Evolutionary conservation across 2,888 invertebrate species (phyloP), one percentile per base, ranked within the genome.

Genomic region (Drepana falcataria): DNA sequence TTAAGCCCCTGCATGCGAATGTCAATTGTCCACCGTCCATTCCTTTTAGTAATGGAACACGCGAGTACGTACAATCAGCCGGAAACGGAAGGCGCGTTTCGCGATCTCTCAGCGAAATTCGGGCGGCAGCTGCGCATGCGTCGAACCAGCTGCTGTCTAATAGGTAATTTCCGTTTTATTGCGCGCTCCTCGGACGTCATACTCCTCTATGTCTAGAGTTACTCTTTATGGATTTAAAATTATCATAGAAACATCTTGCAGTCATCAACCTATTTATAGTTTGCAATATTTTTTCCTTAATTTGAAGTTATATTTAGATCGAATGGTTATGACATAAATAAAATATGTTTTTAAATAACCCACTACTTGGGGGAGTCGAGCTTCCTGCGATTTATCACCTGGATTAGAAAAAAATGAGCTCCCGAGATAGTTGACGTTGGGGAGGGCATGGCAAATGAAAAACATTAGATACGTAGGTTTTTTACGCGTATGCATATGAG

Each of bases 41-140:
- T 72, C 71, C 58, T 65, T 62, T 62, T 60, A 66, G 65, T 66
- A 66, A 68, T 70, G 72, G 71, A 76, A 72, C 65, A 66, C 72
- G 72, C 70, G 73, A 79, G 72, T 73, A 89, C 88, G 72, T 73
- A 89, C 88, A 90, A 90, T 89, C 83, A 81, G 71, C 76, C 87
- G 90, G 90, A 91, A 91, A 78, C 90, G 90, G 90, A 91, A 90
- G 88, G 83, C 88, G 85, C 81, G 83, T 87, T 89, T 89, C 84
- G 90, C 90, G 90, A 91, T 85, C 88, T 87, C 83, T 79, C 83
- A 78, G 81, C 83, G 81, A 87, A 88, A 82, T 89, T 88, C 82
- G 87, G 85, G 68, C 75, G 75, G 83, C 90, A 88, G 90, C 89
- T 89, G 89, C 79, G 79, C 79, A 68, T 65, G 81, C 80, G 77